Conservation (phyloP, 2,797 vertebrate species). For the Poeciliopsis presidionis region DNA sequence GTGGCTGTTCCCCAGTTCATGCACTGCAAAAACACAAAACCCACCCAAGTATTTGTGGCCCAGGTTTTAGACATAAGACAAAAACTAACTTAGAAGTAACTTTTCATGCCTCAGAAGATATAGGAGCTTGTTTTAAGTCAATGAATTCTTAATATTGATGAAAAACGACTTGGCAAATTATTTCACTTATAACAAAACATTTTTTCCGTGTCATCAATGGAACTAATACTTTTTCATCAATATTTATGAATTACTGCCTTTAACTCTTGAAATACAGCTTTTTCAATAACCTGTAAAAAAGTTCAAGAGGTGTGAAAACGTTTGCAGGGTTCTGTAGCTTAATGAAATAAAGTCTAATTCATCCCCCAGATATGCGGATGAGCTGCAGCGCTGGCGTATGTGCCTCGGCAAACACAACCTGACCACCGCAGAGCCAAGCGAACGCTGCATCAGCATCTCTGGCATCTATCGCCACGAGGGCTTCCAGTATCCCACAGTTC, state of each 20-base stretch:
- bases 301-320: neutral
- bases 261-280: neutral
- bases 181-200: no score
- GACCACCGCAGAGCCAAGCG: conserved; percentile 71
- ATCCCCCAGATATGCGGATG: conserved; percentile 79
- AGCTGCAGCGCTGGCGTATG: conserved; percentile 83
- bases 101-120: no score
- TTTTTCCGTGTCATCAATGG: no score
- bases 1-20: no score
- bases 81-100: no score
- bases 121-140: no score
- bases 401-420: conserved; percentile 85
- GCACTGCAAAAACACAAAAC: no score
- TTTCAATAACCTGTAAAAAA: neutral
- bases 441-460: conserved; percentile 72
- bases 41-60: no score
- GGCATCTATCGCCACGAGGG: conserved; percentile 80
- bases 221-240: no score
- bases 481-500: conserved; percentile 82
- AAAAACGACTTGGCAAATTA: no score
- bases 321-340: neutral
- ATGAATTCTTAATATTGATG: no score
- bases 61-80: no score
- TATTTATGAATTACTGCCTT: neutral
- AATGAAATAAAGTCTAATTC: conserved; percentile 5